Percentiles rank a stretch among this genome's conserved stretches.
Conservation (phyloP, 2,797 vertebrate genomes). For the Sebastes kiyomatsui region DNA sequence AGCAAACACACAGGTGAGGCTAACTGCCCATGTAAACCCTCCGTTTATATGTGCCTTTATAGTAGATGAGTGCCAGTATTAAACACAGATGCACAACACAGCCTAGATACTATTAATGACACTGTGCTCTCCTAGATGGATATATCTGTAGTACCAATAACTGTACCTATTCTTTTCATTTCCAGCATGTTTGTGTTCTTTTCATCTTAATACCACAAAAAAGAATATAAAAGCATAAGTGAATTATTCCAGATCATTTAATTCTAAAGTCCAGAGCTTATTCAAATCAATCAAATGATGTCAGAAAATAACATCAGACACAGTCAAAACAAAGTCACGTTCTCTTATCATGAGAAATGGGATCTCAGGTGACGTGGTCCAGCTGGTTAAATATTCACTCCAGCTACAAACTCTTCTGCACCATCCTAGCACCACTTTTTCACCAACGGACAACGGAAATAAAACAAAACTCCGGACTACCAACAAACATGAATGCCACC, state of each 20-base stretch:
- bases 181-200: not conserved
- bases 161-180: not conserved
- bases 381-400: slow-evolving; percentile 58
- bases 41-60: not conserved
- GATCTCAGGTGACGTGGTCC: slow-evolving; percentile 11
- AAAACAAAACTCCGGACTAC: not conserved
- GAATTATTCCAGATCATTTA: not conserved
- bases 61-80: not conserved
- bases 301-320: slow-evolving; percentile 7
- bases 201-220: not conserved
- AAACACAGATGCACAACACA: not conserved
- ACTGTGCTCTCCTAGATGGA: not conserved
- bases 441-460: not conserved
- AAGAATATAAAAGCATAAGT: not conserved
- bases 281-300: not conserved
- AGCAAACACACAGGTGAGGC: slow-evolving; percentile 45
- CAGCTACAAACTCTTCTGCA: not conserved
- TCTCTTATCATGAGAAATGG: slow-evolving; percentile 34
- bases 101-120: not conserved
- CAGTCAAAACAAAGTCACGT: slow-evolving; percentile 52
- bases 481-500: not conserved
- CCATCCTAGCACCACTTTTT: not conserved
- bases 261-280: not conserved
- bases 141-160: not conserved
- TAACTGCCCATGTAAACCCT: slow-evolving; percentile 18